These are phyloP conservation scores for Gymnoscopelus microlampas DNA, from an alignment of 2,797 vertebrate species.

Conservation along the genomic window DNA sequence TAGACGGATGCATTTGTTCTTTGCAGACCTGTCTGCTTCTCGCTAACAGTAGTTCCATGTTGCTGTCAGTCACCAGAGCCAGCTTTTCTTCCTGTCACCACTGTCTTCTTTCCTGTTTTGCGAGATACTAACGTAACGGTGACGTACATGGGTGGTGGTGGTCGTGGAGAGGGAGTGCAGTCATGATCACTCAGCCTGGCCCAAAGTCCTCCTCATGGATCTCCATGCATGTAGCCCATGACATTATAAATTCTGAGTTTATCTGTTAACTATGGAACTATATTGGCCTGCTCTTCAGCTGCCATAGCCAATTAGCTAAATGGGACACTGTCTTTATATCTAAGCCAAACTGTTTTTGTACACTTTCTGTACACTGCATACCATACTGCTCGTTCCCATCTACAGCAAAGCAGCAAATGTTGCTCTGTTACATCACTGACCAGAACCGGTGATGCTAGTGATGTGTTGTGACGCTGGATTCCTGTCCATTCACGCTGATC, in stretches of 20 bases:
- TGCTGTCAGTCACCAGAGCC: conserved; percentile 24
- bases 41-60: not conserved
- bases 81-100: conserved; percentile 41
- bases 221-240: conserved; percentile 3
- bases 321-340: too few species aligned
- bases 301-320: too few species aligned
- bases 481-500: conserved; percentile 5
- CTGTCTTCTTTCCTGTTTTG: conserved; percentile 66
- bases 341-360: too few species aligned
- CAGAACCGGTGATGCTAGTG: conserved; percentile 3
- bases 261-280: too few species aligned
- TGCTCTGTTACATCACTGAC: not conserved
- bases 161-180: conserved; percentile 21
- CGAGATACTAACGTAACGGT: conserved; percentile 5
- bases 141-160: conserved; percentile 12
- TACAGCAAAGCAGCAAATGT: too few species aligned
- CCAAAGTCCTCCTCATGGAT: conserved; percentile 18
- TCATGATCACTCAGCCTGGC: conserved; percentile 11
- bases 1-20: not conserved
- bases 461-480: conserved; percentile 6
- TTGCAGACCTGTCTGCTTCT: not conserved
- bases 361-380: too few species aligned
- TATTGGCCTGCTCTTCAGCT: too few species aligned
- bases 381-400: too few species aligned
- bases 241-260: too few species aligned